phyloP scores from a whole-genome alignment of 2,797 vertebrate species.

The Mastacembelus armatus region DNA sequence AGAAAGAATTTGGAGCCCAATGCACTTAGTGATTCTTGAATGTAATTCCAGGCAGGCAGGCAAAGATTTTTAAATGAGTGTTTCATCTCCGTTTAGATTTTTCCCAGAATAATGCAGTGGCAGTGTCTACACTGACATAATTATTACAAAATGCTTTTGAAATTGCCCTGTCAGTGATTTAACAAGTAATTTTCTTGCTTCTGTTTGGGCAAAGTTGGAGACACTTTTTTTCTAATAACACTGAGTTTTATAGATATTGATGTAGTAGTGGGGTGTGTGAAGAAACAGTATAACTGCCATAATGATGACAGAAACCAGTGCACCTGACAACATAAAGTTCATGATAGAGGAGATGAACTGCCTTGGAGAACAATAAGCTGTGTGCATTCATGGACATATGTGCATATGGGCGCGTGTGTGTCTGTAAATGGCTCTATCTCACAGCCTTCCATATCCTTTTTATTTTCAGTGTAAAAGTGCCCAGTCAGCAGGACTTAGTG shows the following conservation, averaged over 20 bases:
- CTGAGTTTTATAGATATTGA: slow-evolving; percentile 51
- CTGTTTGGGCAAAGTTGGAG: slow-evolving; percentile 17
- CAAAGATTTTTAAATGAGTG: slow-evolving; percentile 6
- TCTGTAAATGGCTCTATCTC: slow-evolving; percentile 42
- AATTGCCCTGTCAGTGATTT: slow-evolving; percentile 43
- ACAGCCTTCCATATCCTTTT: slow-evolving; percentile 19
- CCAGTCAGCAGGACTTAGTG: slow-evolving; percentile 62
- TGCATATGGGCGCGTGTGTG: slow-evolving; percentile 3
- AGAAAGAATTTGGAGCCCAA: not conserved
- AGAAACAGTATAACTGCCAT: slow-evolving; percentile 41
- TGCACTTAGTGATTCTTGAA: not conserved
- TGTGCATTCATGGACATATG: slow-evolving; percentile 3
- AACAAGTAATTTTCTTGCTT: slow-evolving; percentile 30
- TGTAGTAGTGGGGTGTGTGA: slow-evolving; percentile 22
- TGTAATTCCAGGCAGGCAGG: not conserved
- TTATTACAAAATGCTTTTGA: slow-evolving; percentile 23
- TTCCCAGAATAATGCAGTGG: slow-evolving; percentile 8
- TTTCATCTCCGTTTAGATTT: slow-evolving; percentile 17
- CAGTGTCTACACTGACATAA: slow-evolving; percentile 19
- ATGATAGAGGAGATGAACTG: slow-evolving; percentile 45
- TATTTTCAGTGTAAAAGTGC: slow-evolving; percentile 52
- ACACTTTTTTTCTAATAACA: slow-evolving; percentile 26
- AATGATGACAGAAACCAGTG: slow-evolving; percentile 54
- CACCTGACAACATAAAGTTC: slow-evolving; percentile 54
- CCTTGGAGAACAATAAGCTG: slow-evolving; percentile 39